Evolutionary conservation across 1,140 invertebrate species (phyloP).

Genomic region (Drusus annulatus): DNA sequence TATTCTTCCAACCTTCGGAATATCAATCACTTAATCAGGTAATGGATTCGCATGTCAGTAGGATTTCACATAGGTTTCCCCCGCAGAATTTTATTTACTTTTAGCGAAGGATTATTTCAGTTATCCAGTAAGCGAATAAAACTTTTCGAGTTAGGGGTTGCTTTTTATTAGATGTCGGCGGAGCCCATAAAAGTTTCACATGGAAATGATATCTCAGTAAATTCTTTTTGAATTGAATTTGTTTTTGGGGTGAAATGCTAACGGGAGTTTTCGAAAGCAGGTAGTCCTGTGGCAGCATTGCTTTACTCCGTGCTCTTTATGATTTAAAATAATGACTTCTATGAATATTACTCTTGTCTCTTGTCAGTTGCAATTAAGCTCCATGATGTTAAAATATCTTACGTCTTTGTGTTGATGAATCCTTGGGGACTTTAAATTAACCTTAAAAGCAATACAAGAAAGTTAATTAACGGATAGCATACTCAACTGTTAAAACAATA

Average conservation of each 20-base stretch:
- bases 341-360: too few species aligned
- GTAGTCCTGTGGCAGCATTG: neutral
- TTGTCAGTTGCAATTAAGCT: too few species aligned
- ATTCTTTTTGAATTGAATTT: conserved; percentile 59
- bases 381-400: too few species aligned
- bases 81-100: conserved; percentile 41
- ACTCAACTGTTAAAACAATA: too few species aligned
- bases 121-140: conserved; percentile 42
- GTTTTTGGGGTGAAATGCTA: conserved; percentile 49
- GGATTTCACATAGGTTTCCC: neutral
- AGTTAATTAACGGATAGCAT: too few species aligned
- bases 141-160: conserved; percentile 30
- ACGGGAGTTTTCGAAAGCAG: conserved; percentile 38
- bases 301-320: too few species aligned
- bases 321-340: too few species aligned
- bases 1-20: neutral
- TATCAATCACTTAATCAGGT: conserved; percentile 50
- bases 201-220: conserved; percentile 59
- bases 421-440: too few species aligned
- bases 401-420: too few species aligned
- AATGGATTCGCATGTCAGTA: conserved; percentile 25
- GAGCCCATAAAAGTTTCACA: conserved; percentile 57
- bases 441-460: too few species aligned
- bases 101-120: conserved; percentile 45
- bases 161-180: conserved; percentile 56